Evolutionary conservation across 92 coral and sea anemone genomes (phyloP), one percentile per base, ranked within the genome.

Genomic region (Bergia sp.): DNA sequence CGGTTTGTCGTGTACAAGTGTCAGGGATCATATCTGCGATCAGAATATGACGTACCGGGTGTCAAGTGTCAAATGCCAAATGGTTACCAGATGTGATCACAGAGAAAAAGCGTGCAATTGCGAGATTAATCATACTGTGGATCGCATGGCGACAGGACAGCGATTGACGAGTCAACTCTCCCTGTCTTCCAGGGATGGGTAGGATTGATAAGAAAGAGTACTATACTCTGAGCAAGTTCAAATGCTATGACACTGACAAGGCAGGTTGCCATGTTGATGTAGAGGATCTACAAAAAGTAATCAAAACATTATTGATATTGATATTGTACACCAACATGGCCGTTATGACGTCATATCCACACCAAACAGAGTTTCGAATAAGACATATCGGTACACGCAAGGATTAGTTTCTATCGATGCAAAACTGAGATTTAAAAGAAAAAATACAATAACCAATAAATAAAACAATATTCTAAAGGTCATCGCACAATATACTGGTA

Each of bases 101-200:
- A 73, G 77, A 73, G 77, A 73, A 73, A 73, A 73, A 73, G 77
- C 77, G 40, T 73, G 77, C 77, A 73, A 73, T 73, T 73, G 77
- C 77, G 77, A 5, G 77, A 73, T 73, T 73, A 73, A 5, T 73
- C 40, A 73, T 73, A 73, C 77, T 73, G 77, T 5, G 77, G 77
- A n/a, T 73, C 77, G 77, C 77, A 73, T 73, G 77, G 77, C 77
- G 40, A 73, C 77, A 73, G 77, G 77, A 73, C 77, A 73, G 77
- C 77, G 77, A 73, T 73, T n/a, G 77, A 73, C 77, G 69, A 61
- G 69, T 61, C 69, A 61, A 61, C 69, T 61, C 69, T 61, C 69
- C 69, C 69, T 61, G 69, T 61, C 69, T 61, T 61, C 69, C 69
- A 61, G 69, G 69, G 69, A 61, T 61, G 69, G 69, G 69, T 61